Evolutionary conservation across 2,113 vertebrate genomes (phyloP).

Genomic region (Seriola dumerili): DNA sequence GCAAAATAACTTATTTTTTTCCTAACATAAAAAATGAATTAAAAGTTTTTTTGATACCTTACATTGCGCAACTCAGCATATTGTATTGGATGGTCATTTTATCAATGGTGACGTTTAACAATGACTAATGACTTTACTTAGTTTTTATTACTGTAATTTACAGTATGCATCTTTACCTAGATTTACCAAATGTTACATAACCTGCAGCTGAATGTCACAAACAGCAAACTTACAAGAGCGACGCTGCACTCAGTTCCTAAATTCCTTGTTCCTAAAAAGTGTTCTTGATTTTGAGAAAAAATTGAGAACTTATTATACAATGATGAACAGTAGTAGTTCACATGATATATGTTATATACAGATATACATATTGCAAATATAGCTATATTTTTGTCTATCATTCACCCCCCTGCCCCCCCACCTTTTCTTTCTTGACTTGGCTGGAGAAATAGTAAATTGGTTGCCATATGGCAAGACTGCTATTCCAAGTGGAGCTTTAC

Average conservation of each 20-base stretch:
- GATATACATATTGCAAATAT: too few species aligned
- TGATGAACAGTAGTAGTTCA: too few species aligned
- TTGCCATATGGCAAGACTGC: conserved; percentile 78
- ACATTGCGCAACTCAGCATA: not conserved
- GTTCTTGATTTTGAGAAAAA: not conserved
- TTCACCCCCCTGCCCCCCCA: not conserved
- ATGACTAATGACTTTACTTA: not conserved
- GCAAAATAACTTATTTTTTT: not conserved
- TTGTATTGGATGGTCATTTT: not conserved
- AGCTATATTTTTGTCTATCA: not conserved
- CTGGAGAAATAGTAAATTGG: conserved; percentile 76
- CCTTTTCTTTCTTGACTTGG: conserved; percentile 41
- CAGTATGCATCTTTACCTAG: not conserved
- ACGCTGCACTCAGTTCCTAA: not conserved
- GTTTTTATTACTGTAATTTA: not conserved
- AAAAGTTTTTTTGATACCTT: not conserved
- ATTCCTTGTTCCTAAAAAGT: conserved; percentile 1
- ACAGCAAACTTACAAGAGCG: not conserved
- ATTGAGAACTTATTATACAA: too few species aligned
- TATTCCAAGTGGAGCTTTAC: conserved; percentile 60
- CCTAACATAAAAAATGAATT: not conserved
- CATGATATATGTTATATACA: too few species aligned
- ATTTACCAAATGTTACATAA: not conserved
- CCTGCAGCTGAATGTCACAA: not conserved
- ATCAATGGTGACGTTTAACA: not conserved